Percentiles rank a stretch among this genome's conserved stretches.
Conservation (phyloP, 2,113 vertebrate species). For the Neodon shergylaensis region DNA sequence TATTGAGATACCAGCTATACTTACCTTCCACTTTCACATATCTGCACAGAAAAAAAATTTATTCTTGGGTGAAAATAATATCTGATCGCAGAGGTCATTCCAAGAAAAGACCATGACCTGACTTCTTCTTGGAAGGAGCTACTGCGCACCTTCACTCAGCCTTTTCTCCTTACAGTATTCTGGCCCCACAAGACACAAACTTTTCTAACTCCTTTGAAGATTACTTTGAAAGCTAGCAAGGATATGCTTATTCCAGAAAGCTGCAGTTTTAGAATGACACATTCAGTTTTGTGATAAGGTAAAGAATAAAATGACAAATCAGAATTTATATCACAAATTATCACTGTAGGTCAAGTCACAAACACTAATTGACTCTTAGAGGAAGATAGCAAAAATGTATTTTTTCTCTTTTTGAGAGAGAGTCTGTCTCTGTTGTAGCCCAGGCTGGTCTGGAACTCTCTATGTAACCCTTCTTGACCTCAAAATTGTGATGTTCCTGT, state of each 20-base stretch:
- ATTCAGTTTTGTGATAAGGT: not conserved
- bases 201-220: not conserved
- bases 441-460: not conserved
- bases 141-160: not conserved
- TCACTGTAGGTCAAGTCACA: not conserved
- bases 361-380: not conserved
- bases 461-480: not conserved
- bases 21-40: not conserved
- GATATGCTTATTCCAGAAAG: not conserved
- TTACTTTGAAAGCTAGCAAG: not conserved
- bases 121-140: not conserved
- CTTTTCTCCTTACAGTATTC: not conserved
- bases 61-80: not conserved
- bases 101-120: not conserved
- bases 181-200: not conserved
- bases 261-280: not conserved
- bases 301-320: not conserved
- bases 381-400: not conserved
- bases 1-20: not conserved
- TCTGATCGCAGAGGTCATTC: not conserved
- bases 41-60: not conserved
- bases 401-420: not conserved
- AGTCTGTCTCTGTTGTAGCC: not conserved
- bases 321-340: not conserved
- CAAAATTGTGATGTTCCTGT: not conserved